Base-by-base conservation (phyloP, 2,888 invertebrate species). In the Microctonus brassicae region DNA sequence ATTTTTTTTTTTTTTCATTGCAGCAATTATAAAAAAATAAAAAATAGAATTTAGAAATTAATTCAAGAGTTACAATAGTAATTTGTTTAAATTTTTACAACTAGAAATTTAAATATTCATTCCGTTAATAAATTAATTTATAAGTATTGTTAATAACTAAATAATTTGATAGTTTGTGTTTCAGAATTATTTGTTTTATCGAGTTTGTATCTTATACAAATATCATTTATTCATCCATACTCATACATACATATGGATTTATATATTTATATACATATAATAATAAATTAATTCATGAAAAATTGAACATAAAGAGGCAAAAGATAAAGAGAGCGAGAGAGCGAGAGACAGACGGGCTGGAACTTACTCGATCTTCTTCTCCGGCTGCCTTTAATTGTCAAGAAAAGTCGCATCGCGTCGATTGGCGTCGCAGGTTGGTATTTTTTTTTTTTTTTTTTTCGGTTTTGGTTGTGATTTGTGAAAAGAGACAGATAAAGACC, bases 311-410 rank as follows among this genome's bases (percentile, higher is more conserved):
- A 78, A 76, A 78, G 70, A 79, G 77, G 77, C 77, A 72, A 77
- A 73, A 80, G 76, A 79, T 73, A 76, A 69, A 78, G 76, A 77
- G 75, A 73, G 72, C 65, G 39, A 64, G 20, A 39, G 53, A 70
- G 70, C 52, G 75, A 79, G 79, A 76, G 78, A 78, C 78, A 82
- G 78, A 78, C 81, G 76, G 77, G 76, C 78, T 75, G 72, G 77
- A 81, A 92, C 92, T 92, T 90, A 92, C 92, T 92, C 92, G 89
- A 88, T 91, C 89, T 90, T 92, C 88, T 90, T 91, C 89, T 91
- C 91, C 88, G 91, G 91, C 88, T 91, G 91, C 90, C 90, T 88
- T 87, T 87, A 78, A 79, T 82, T 75, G 80, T 72, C 63, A 75
- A 74, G 64, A 78, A 80, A 80, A 81, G 77, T 84, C 83, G 84